Evolutionary conservation across 2,888 invertebrate genomes (phyloP).

Genomic region (Slavum lentiscoides): DNA sequence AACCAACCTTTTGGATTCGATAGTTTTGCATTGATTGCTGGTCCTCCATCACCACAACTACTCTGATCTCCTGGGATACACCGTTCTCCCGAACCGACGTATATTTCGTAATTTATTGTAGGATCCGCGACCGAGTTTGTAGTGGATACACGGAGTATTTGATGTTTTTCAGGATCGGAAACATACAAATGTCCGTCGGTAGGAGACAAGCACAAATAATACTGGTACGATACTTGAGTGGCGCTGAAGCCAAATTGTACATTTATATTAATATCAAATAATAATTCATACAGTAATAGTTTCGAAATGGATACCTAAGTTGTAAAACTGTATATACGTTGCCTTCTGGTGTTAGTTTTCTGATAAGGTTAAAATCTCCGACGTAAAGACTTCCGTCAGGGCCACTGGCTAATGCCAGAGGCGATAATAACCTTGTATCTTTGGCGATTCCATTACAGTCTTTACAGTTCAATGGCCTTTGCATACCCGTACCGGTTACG

Average conservation of each 20-base stretch:
- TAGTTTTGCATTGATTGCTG: conserved; percentile 85
- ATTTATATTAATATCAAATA: neutral
- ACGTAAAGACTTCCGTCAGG: conserved; percentile 96
- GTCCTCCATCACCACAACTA: conserved; percentile 93
- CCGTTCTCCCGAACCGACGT: conserved; percentile 88
- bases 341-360: conserved; percentile 87
- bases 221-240: conserved; percentile 94
- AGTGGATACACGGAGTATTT: conserved; percentile 77
- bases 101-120: conserved; percentile 75
- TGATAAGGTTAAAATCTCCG: conserved; percentile 93
- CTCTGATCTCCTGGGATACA: conserved; percentile 93
- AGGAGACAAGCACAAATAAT: conserved; percentile 94
- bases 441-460: conserved; percentile 84
- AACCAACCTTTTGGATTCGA: conserved; percentile 88
- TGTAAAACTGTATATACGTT: conserved; percentile 86
- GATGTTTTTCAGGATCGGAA: conserved; percentile 92
- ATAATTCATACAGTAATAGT: neutral
- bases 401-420: conserved; percentile 90
- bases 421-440: conserved; percentile 84
- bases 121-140: conserved; percentile 82
- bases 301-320: conserved; percentile 68
- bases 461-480: conserved; percentile 83
- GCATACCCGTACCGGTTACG: conserved; percentile 89
- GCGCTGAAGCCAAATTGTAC: conserved; percentile 66
- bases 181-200: conserved; percentile 95